Percentiles rank a stretch among this genome's conserved stretches.
Conservation (phyloP, 2,888 invertebrate genomes). For the Xestia c-nigrum region DNA sequence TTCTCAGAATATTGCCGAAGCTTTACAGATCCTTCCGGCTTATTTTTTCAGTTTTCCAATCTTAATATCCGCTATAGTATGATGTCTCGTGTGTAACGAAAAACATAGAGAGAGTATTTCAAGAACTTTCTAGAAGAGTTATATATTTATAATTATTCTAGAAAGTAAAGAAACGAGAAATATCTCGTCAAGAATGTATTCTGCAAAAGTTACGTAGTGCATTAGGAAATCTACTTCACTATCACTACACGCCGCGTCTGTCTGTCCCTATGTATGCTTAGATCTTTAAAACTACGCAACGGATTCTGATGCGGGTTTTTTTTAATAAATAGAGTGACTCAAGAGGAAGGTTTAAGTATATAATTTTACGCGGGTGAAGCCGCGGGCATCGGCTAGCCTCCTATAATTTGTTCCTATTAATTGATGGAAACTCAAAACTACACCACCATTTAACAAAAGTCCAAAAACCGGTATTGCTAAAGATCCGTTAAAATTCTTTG, state of each 20-base stretch:
- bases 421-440: neutral
- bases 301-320: too few species aligned
- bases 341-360: too few species aligned
- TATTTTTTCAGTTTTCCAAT: slow-evolving; percentile 15
- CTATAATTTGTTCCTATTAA: neutral
- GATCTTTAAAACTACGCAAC: too few species aligned
- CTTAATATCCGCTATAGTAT: slow-evolving; percentile 37
- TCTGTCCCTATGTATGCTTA: too few species aligned
- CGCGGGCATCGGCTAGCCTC: too few species aligned
- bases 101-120: neutral
- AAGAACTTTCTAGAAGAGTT: neutral
- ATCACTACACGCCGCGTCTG: too few species aligned
- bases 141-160: neutral
- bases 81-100: neutral
- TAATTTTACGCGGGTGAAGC: too few species aligned
- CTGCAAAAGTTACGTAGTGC: neutral
- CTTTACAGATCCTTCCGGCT: slow-evolving; percentile 40
- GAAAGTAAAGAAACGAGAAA: too few species aligned
- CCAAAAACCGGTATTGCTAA: neutral
- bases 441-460: neutral
- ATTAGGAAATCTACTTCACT: neutral
- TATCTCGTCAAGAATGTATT: neutral
- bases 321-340: too few species aligned
- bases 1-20: slow-evolving; percentile 18
- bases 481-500: neutral